Evolutionary conservation across 2,888 invertebrate genomes (phyloP), one percentile per base, ranked within the genome.

Genomic region (Ethmia dodecea): DNA sequence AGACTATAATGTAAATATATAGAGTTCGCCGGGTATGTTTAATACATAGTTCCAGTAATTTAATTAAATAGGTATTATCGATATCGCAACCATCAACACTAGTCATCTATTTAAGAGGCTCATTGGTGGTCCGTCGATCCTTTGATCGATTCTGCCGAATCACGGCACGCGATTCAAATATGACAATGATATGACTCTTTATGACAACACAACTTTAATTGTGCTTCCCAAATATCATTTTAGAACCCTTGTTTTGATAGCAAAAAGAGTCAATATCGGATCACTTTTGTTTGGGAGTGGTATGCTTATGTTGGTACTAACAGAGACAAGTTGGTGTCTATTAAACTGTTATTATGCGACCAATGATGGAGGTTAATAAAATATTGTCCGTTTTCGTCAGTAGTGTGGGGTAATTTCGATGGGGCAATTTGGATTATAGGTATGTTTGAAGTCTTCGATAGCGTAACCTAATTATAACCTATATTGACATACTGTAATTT

Each of bases 151-250:
- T 72, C 68, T 71, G 84, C 84, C 75, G 78, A 79, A 77, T 86
- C 84, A 86, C 57, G 73, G 80, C 83, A 83, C 80, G 80, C 81
- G 83, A 76, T 80, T 80, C 78, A 69, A 76, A 78, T 78, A 73
- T 70, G 74, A 80, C 68, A 73, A 76, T 78, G 79, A 84, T 84
- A 80, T 72, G 76, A 78, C 75, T 76, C 72, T 79, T 38, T 38
- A 35, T 32, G 13, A 14, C 16, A 29, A 27, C 18, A 34, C 38
- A 15, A 31, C 8, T 20, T 31, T 28, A 20, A 3, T 16, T 13
- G 14, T 28, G 15, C 27, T 8, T 1, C 10, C 14, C 13, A 4
- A 15, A 18, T 22, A 9, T 24, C 10, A 18, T 5, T 24, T 9
- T 9, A n/a, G 4, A 22, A 8, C 22, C 3, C 22, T 22, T 22